Evolutionary conservation across 2,888 invertebrate genomes (phyloP).

Genomic region (Polylopha cassiicola): DNA sequence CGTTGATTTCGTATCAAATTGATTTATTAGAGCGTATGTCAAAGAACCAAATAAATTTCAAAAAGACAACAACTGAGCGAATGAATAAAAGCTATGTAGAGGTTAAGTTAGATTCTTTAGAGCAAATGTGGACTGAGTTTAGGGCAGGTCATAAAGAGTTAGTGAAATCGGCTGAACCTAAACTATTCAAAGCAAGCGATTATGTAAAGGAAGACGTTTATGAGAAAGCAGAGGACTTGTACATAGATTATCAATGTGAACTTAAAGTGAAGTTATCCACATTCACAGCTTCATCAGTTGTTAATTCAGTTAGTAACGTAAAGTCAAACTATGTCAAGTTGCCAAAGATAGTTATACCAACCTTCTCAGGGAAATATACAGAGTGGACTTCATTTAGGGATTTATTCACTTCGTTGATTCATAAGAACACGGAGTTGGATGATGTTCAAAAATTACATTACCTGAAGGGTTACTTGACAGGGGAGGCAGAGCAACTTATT

Average conservation of each 20-base stretch:
- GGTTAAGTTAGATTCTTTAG: no score
- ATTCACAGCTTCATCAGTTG: neutral
- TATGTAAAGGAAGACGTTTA: neutral
- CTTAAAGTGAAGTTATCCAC: neutral
- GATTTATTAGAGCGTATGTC: no score
- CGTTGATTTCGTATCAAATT: no score
- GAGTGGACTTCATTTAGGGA: constrained; percentile 14
- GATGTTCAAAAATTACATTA: constrained; percentile 12
- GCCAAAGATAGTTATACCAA: neutral
- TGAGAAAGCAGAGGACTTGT: neutral
- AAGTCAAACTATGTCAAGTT: neutral
- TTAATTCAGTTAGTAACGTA: neutral
- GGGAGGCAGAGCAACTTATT: neutral
- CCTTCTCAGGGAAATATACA: constrained; percentile 10
- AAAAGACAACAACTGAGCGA: no score
- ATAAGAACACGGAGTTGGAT: constrained; percentile 5
- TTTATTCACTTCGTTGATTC: constrained; percentile 8
- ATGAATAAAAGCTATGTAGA: no score
- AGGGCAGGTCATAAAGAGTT: no score
- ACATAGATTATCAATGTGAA: neutral
- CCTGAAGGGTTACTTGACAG: constrained; percentile 3
- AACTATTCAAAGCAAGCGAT: no score
- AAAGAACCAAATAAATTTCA: no score
- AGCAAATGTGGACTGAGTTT: no score
- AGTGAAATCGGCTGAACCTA: no score